Conservation (phyloP, 2,888 invertebrate species). For the Elaeidobius kamerunicus region DNA sequence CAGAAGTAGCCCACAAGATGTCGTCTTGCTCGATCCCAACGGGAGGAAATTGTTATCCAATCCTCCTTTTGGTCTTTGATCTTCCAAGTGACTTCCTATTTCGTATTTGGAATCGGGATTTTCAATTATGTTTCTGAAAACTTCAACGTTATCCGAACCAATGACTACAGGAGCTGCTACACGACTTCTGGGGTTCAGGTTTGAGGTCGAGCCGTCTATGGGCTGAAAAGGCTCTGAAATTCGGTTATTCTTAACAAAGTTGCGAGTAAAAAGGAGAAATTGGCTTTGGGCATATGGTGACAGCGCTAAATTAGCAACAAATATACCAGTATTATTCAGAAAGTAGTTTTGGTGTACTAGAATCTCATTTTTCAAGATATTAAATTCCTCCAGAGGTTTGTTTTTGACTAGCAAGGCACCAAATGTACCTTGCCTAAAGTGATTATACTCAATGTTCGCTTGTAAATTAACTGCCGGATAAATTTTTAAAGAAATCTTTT, state of each 20-base stretch:
- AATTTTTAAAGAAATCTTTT: constrained; percentile 71
- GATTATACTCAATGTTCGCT: constrained; percentile 82
- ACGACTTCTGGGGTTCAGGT: constrained; percentile 82
- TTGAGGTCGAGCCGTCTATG: constrained; percentile 59
- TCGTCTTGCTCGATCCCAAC: too few species aligned
- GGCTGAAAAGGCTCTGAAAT: constrained; percentile 82
- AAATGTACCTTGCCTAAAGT: constrained; percentile 76
- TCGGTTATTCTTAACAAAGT: constrained; percentile 81
- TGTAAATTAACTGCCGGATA: constrained; percentile 79
- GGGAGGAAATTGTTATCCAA: too few species aligned
- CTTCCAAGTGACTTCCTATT: constrained; percentile 91
- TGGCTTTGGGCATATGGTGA: constrained; percentile 85
- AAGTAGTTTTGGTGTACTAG: constrained; percentile 86
- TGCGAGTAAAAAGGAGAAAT: constrained; percentile 78
- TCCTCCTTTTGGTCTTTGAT: too few species aligned
- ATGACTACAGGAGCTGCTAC: constrained; percentile 92
- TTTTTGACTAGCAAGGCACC: constrained; percentile 86
- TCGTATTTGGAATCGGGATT: constrained; percentile 91
- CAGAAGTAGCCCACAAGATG: too few species aligned
- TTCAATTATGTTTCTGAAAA: constrained; percentile 87
- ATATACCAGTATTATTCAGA: constrained; percentile 81
- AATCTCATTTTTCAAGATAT: constrained; percentile 67
- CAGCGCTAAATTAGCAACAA: constrained; percentile 82
- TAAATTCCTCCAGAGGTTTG: constrained; percentile 75
- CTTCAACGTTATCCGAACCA: constrained; percentile 84